Evolutionary conservation across 1,140 invertebrate species (phyloP).

Genomic region (Bathynomus jamesi): DNA sequence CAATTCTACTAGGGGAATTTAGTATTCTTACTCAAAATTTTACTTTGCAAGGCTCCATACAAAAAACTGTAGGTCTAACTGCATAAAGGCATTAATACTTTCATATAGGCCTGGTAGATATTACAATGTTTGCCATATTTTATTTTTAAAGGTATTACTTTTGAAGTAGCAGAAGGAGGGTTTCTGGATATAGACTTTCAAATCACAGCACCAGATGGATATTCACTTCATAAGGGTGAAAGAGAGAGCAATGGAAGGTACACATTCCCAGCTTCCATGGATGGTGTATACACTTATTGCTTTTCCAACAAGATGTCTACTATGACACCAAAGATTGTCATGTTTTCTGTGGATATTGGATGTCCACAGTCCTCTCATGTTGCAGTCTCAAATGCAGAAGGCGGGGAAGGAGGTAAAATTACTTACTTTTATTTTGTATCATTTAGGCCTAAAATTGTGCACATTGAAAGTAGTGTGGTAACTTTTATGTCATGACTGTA

Average conservation of each 20-base stretch:
- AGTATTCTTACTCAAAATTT: no score
- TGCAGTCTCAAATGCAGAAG: background rate
- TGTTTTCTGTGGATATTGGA: constrained; percentile 95
- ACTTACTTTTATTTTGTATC: constrained; percentile 1
- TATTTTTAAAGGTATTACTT: constrained; percentile 92
- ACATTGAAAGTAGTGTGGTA: no score
- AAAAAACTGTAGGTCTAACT: no score
- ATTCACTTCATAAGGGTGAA: constrained; percentile 82
- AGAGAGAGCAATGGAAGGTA: constrained; percentile 95
- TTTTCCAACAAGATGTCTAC: constrained; percentile 99
- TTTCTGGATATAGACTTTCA: constrained; percentile 98
- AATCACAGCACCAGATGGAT: constrained; percentile 81
- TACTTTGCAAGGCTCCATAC: no score
- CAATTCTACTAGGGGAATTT: no score
- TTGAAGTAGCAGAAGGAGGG: constrained; percentile 98
- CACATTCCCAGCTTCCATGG: constrained; percentile 87
- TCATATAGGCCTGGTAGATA: no score
- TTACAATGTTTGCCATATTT: no score
- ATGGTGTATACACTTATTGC: constrained; percentile 93
- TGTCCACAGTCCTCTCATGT: constrained; percentile 40
- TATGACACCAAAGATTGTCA: constrained; percentile 96
- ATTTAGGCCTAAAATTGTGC: no score
- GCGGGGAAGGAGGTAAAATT: background rate
- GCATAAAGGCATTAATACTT: no score
- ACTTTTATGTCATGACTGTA: no score